phyloP scores from a whole-genome alignment of 2,888 invertebrate species.

The Sarcophaga rosellei region DNA sequence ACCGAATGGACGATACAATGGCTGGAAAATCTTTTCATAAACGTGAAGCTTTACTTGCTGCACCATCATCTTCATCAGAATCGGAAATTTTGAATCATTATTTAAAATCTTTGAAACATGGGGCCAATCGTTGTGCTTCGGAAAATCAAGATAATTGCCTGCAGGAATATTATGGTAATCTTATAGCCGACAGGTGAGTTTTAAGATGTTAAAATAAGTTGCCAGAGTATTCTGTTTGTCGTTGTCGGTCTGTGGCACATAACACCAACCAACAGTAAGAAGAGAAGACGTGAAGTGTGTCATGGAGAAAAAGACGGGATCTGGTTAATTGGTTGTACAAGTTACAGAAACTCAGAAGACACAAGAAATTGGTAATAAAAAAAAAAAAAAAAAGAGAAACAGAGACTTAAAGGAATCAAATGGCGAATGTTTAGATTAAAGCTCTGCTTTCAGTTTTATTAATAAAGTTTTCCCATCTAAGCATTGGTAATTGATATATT shows the following conservation, averaged over 20 bases:
- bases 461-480: too few species aligned
- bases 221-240: constrained; percentile 5
- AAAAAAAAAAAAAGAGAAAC: neutral
- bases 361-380: neutral
- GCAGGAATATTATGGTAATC: constrained; percentile 73
- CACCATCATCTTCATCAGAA: constrained; percentile 29
- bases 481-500: too few species aligned
- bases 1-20: neutral
- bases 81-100: constrained; percentile 70
- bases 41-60: neutral
- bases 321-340: constrained; percentile 58
- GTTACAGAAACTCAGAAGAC: constrained; percentile 35
- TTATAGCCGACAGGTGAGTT: constrained; percentile 76
- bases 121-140: constrained; percentile 73
- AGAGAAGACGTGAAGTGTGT: constrained; percentile 22
- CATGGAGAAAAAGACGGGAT: constrained; percentile 20
- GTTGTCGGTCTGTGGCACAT: neutral
- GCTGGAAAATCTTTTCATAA: neutral
- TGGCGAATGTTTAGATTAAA: neutral
- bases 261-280: neutral
- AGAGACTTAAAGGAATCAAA: constrained; percentile 16
- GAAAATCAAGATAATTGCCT: constrained; percentile 73
- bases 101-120: constrained; percentile 74
- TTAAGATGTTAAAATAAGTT: neutral
- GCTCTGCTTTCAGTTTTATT: neutral